Percentiles rank a stretch among this genome's conserved stretches.
Evolutionary conservation across 2,888 invertebrate genomes (phyloP).

Genomic region (Pegoplata infirma): DNA sequence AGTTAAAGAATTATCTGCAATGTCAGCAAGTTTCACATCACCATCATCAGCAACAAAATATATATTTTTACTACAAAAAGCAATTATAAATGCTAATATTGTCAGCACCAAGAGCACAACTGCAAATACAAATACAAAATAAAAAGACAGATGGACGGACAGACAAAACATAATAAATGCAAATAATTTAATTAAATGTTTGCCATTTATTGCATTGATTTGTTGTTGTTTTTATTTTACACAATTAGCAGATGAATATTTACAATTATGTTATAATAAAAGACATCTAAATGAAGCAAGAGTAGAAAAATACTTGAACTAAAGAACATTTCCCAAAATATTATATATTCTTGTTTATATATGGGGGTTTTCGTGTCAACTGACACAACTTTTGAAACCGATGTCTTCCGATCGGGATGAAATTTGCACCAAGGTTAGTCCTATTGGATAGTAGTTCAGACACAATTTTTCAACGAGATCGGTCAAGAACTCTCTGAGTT

Average conservation of each 20-base stretch:
- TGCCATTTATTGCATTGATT: slow-evolving; percentile 24
- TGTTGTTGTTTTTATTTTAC: not conserved
- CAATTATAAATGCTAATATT: no score
- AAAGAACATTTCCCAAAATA: not conserved
- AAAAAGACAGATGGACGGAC: no score
- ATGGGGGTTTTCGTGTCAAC: no score
- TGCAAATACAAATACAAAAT: no score
- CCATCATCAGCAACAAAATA: not conserved
- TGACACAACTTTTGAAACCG: no score
- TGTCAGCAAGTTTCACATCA: not conserved
- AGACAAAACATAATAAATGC: not conserved
- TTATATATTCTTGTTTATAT: not conserved
- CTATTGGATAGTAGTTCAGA: no score
- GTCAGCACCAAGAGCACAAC: not conserved
- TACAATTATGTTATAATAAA: not conserved
- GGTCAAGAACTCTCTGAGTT: no score
- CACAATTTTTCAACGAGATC: no score
- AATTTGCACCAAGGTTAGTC: no score
- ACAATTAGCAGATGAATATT: slow-evolving; percentile 1
- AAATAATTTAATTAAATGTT: slow-evolving; percentile 25
- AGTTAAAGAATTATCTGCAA: not conserved
- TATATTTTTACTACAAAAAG: not conserved
- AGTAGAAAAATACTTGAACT: not conserved
- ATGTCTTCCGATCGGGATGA: no score
- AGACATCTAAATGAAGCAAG: not conserved